Conservation (phyloP, 2,888 invertebrate genomes). For the Phyllotreta striolata region DNA sequence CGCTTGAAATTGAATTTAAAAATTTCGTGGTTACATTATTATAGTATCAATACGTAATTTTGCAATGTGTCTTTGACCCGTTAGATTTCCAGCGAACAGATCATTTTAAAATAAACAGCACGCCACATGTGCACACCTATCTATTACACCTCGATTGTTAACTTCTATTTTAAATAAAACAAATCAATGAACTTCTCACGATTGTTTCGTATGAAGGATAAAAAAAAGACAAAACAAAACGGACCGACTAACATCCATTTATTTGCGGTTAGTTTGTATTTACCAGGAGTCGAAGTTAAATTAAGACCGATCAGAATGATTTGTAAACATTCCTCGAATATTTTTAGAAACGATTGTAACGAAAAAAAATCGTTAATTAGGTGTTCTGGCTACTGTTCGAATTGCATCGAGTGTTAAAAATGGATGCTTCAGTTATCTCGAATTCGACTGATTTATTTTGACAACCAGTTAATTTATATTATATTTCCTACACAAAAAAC, state of each 20-base stretch:
- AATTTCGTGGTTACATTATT: no score
- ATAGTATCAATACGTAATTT: no score
- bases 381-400: conserved; percentile 13
- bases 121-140: no score
- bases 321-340: conserved; percentile 25
- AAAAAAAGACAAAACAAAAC: conserved; percentile 11
- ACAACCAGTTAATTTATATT: conserved; percentile 1
- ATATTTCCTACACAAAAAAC: not conserved
- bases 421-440: not conserved
- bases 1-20: no score
- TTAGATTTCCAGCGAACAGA: no score
- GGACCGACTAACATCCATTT: conserved; percentile 9
- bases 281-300: conserved; percentile 19
- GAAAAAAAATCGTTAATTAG: conserved; percentile 8
- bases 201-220: conserved; percentile 7
- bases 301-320: conserved; percentile 7
- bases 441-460: not conserved
- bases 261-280: conserved; percentile 23
- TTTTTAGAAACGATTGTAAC: conserved; percentile 22
- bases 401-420: conserved; percentile 7
- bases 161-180: not conserved
- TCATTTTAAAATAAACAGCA: no score
- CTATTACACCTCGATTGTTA: no score
- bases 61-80: no score
- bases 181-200: not conserved